Evolutionary conservation across 2,888 invertebrate genomes (phyloP), one percentile per base, ranked within the genome.

Genomic region (Baronia brevicornis): DNA sequence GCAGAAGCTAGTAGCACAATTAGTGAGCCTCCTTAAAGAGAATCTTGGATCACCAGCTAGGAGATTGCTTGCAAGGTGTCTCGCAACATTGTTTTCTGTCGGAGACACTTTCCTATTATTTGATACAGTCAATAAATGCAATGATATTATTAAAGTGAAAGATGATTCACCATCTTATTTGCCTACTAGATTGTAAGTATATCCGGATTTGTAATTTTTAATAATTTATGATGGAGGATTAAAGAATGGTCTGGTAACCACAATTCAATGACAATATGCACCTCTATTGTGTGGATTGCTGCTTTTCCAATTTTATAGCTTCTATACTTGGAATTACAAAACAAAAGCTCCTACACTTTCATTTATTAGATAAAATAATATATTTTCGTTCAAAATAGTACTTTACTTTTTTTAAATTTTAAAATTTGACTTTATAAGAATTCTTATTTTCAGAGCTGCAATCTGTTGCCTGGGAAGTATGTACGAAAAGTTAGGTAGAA

Each of bases 121-220:
- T 70, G 97, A 97, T 53, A 97, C 97, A 2, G 96, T 99, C 32
- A 98, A 98, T 75, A 94, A 95, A 53, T 98, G 98, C 84, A 99
- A 98, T 84, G 98, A 99, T 61, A 94, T 97, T 48, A 88, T 98
- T 35, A 95, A 94, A 74, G 95, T 95, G 53, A 97, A 97, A 68
- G 98, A 99, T 86, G 98, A 99, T 69, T 97, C 98, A 1, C 97
- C 97, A 0, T 96, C 95, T 51, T 97, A 95, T 71, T 86, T 98
- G 45, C 94, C 97, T 4, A 96, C 96, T 2, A 92, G 95, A 86
- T 82, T 99, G 97, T 98, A 85, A 93, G 93, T 87, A 90, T 19
- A 13, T 12, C 19, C 4, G n/a, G 3, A 1, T 15, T 34, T 31
- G 10, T 8, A 10, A 19, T 30, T 25, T 34, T 5, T 9, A 9